Percentiles rank a stretch among this genome's conserved stretches.
These are phyloP conservation scores for Bellardia pandia DNA, from an alignment of 2,888 invertebrate species.

Conservation along the genomic window DNA sequence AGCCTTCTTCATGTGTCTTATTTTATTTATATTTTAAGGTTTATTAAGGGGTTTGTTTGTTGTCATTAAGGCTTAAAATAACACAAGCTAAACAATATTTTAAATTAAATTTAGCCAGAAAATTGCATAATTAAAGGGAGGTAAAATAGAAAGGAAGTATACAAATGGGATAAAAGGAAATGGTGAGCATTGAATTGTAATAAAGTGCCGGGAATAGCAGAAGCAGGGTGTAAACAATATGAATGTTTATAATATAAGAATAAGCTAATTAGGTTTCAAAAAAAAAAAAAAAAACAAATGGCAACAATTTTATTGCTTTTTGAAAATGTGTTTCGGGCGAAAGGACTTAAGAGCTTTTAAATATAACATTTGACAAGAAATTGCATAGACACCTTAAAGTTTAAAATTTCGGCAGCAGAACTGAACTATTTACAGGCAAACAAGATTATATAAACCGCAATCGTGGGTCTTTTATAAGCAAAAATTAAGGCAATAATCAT, in stretches of 20 bases:
- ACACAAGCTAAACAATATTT: conserved; percentile 54
- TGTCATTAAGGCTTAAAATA: conserved; percentile 10
- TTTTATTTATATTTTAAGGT: conserved; percentile 29
- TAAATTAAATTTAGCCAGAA: conserved; percentile 65
- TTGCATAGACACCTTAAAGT: not conserved
- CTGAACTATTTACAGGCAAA: no score
- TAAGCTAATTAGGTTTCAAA: conserved; percentile 44
- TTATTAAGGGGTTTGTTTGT: conserved; percentile 46
- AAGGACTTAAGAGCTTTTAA: not conserved
- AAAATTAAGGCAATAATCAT: no score
- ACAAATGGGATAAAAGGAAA: conserved; percentile 13
- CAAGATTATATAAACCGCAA: no score
- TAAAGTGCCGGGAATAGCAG: not conserved
- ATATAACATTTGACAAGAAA: not conserved
- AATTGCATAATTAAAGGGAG: conserved; percentile 66
- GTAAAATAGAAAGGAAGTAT: not conserved
- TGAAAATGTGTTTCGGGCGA: not conserved
- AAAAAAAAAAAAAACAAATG: not conserved
- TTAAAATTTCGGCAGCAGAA: no score
- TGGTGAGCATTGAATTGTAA: conserved; percentile 36
- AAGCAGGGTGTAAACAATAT: not conserved
- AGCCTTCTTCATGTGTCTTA: not conserved
- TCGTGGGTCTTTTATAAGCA: no score
- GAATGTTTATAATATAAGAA: conserved; percentile 5
- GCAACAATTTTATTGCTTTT: not conserved